Evolutionary conservation across 2,888 invertebrate genomes (phyloP), one percentile per base, ranked within the genome.

Genomic region (Oligia fasciuncula): DNA sequence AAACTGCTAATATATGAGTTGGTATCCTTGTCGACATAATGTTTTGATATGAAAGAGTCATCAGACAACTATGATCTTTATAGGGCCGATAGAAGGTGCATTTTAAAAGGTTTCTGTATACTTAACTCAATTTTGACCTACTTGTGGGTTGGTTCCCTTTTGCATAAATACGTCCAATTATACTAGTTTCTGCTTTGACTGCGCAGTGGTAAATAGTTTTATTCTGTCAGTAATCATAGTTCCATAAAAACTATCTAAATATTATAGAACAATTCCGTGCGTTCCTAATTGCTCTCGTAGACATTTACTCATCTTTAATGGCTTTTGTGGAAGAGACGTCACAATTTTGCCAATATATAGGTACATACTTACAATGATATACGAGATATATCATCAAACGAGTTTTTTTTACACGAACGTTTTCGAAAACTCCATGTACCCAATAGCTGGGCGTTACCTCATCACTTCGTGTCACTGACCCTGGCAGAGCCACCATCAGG

Each of bases 211-310:
- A 43, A 60, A n/a, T 17, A 46, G 29, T 40, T 65, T 3, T 8
- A 23, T 68, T 17, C 19, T 51, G n/a, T 17, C n/a, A 40, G 51
- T 19, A 40, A 51, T 40, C 40, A 40, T 14, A n/a, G 6, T 74
- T 57, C 74, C 43, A 73, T 73, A 43, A 75, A 74, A 75, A 43
- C 14, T 75, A 74, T 13, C 35, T 75, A 60, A 74, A 60, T 76
- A 46, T 46, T 76, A 35, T 49, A 13, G 23, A 76, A 76, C 57
- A 76, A 76, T 76, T 76, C 35, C 4, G 46, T 75, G 35, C 46
- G 46, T 46, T 76, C 13, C n/a, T 76, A 76, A 75, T 57, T 75
- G 57, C 74, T 6, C 43, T 54, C 23, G 73, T 54, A 73, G 29
- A 73, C 14, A 43, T 73, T n/a, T 2, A 49, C 13, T 19, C 19